These are phyloP conservation scores for Coendou prehensilis DNA, from an alignment of 2,797 vertebrate genomes.

Conservation along the genomic window DNA sequence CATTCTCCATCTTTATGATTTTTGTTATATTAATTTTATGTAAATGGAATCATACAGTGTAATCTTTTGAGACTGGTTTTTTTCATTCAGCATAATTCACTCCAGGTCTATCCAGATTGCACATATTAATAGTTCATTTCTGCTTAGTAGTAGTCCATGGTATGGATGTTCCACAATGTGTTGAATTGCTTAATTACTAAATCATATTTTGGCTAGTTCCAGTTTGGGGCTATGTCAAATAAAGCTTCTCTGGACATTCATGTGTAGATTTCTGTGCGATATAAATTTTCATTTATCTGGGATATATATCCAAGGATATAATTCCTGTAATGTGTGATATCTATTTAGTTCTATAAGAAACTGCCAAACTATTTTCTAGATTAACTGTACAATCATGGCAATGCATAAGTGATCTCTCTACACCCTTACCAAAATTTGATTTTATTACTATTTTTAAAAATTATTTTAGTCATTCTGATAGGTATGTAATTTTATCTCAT, in stretches of 20 bases:
- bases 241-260: constrained; percentile 22
- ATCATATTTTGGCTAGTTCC: not conserved
- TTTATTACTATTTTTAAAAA: not conserved
- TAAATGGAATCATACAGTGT: not conserved
- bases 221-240: not conserved
- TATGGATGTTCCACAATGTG: not conserved
- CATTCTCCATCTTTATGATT: not conserved
- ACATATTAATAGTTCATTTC: not conserved
- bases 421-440: not conserved
- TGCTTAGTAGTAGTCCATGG: not conserved
- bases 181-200: not conserved
- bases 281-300: constrained; percentile 28
- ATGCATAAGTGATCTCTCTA: not conserved
- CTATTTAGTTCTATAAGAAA: constrained; percentile 3
- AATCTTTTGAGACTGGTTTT: not conserved
- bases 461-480: constrained; percentile 29
- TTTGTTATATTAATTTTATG: not conserved
- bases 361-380: not conserved
- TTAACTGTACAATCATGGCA: not conserved
- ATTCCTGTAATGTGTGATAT: not conserved
- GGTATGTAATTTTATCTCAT: not conserved
- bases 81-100: not conserved
- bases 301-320: not conserved
- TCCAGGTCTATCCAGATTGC: not conserved
- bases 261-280: not conserved